These are phyloP conservation scores for Pteria penguin DNA, from an alignment of 2,888 invertebrate species.

Conservation along the genomic window DNA sequence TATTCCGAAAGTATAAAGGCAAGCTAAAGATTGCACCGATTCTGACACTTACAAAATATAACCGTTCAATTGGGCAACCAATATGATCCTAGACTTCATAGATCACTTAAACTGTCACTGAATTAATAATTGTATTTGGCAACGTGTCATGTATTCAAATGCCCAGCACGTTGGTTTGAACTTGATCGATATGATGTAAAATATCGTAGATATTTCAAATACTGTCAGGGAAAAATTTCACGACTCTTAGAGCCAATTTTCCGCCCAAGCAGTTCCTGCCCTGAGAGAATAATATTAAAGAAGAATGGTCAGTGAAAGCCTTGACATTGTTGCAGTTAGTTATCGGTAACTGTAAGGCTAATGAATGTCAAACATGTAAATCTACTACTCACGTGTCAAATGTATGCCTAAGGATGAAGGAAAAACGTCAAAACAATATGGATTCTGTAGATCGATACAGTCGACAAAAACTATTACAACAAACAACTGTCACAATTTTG, in stretches of 20 bases:
- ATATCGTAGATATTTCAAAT: slow-evolving; percentile 24
- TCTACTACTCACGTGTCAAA: neutral
- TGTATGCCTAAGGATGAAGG: slow-evolving; percentile 11
- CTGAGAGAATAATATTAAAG: slow-evolving; percentile 19
- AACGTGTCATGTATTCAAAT: slow-evolving; percentile 20
- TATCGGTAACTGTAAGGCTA: slow-evolving; percentile 8
- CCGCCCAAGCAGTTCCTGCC: slow-evolving; percentile 12
- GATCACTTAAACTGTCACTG: slow-evolving; percentile 18
- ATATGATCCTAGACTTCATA: slow-evolving; percentile 11
- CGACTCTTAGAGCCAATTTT: slow-evolving; percentile 28
- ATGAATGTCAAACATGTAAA: slow-evolving; percentile 8
- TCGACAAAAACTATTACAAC: neutral
- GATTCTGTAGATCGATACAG: neutral
- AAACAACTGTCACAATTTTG: slow-evolving; percentile 4
- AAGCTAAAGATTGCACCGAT: neutral
- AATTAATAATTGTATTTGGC: slow-evolving; percentile 35
- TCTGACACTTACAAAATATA: neutral
- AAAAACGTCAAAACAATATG: neutral
- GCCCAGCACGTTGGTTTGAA: slow-evolving; percentile 23
- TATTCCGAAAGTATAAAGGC: slow-evolving; percentile 14
- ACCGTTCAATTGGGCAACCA: neutral
- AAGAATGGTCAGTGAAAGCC: slow-evolving; percentile 36
- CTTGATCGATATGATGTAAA: slow-evolving; percentile 27
- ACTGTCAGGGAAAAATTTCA: slow-evolving; percentile 22
- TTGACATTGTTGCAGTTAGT: slow-evolving; percentile 13